phyloP scores from a whole-genome alignment of 2,888 invertebrate genomes.

The Leptarthrus brevirostris region DNA sequence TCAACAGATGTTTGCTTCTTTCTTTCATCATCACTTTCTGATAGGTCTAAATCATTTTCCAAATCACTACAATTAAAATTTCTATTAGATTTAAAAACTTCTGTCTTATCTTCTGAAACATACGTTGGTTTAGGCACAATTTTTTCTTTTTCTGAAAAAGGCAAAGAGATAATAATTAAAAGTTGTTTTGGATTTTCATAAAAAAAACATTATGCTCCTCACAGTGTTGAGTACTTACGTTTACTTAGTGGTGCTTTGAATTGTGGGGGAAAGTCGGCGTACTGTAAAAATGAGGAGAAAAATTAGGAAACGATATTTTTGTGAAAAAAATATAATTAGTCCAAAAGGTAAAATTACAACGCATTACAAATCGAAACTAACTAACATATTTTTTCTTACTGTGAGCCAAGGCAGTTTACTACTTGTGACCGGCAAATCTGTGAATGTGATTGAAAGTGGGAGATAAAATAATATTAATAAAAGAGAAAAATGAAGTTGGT shows the following conservation, averaged over 20 bases:
- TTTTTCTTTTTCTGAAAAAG: conserved; percentile 56
- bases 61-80: conserved; percentile 68
- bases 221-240: conserved; percentile 53
- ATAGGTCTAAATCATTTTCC: conserved; percentile 78
- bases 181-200: not conserved
- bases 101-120: conserved; percentile 53
- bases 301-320: not conserved
- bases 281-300: conserved; percentile 33
- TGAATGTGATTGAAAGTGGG: no score
- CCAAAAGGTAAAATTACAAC: not conserved
- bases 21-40: conserved; percentile 83
- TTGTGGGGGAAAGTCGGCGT: conserved; percentile 53
- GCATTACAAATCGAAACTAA: not conserved
- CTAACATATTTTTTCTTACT: no score
- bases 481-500: no score
- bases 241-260: conserved; percentile 51
- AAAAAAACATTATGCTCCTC: no score
- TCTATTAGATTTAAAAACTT: conserved; percentile 19
- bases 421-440: no score
- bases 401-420: no score
- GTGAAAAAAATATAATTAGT: not conserved
- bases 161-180: not conserved
- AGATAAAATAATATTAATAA: no score
- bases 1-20: conserved; percentile 65
- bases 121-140: conserved; percentile 61